These are phyloP conservation scores for Palythoa grandis DNA, from an alignment of 92 coral and sea anemone species.

Conservation along the genomic window DNA sequence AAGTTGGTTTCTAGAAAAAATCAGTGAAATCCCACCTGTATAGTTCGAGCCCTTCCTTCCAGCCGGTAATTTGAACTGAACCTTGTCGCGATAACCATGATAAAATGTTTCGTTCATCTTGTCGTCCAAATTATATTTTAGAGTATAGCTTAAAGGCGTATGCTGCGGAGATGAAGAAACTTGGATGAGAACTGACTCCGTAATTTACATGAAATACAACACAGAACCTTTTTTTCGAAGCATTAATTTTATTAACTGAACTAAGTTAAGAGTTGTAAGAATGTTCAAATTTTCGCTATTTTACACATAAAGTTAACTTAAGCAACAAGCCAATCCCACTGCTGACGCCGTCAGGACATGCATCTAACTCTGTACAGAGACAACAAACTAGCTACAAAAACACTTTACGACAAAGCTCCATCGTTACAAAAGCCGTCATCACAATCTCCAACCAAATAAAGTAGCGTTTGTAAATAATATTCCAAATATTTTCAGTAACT, in stretches of 20 bases:
- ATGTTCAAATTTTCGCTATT: background rate
- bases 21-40: conserved; percentile 17
- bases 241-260: background rate
- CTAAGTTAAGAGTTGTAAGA: too few relatives aligned
- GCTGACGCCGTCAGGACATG: too few relatives aligned
- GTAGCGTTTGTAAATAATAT: too few relatives aligned
- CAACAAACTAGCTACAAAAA: too few relatives aligned
- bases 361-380: too few relatives aligned
- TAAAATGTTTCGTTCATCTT: conserved; percentile 22
- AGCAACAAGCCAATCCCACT: too few relatives aligned
- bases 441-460: too few relatives aligned
- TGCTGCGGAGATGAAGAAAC: background rate
- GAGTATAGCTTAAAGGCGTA: conserved; percentile 30
- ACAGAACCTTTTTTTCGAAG: background rate
- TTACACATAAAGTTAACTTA: background rate
- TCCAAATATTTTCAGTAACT: too few relatives aligned
- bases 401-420: too few relatives aligned
- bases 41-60: conserved; percentile 17
- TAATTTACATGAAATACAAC: background rate
- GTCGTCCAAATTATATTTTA: conserved; percentile 19
- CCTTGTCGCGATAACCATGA: conserved; percentile 5
- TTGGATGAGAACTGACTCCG: background rate
- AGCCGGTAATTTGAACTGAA: conserved; percentile 15
- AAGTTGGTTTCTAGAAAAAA: background rate
- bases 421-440: too few relatives aligned